Evolutionary conservation across 1,140 invertebrate genomes (phyloP).

Genomic region (Chionoecetes opilio): DNA sequence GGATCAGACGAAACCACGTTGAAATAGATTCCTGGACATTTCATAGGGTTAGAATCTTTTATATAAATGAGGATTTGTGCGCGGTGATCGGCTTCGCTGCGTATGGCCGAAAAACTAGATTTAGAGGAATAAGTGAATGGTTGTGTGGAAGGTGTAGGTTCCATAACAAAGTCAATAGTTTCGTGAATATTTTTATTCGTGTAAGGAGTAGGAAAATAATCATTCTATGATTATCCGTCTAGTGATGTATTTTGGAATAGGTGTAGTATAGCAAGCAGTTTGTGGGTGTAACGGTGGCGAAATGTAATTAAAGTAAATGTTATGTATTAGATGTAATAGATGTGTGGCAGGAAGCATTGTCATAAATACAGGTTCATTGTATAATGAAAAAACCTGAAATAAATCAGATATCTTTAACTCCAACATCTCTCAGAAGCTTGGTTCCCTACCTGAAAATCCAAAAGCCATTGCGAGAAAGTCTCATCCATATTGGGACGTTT

Average conservation of each 20-base stretch:
- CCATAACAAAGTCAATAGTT: not conserved
- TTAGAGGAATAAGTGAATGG: not conserved
- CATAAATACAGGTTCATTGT: not conserved
- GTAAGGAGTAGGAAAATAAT: slow-evolving; percentile 1
- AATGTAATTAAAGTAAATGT: not conserved
- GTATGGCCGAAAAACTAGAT: not conserved
- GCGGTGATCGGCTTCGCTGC: not conserved
- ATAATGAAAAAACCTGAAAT: not conserved
- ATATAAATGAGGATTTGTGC: not conserved
- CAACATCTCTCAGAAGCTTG: not conserved
- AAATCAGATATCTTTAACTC: slow-evolving; percentile 9
- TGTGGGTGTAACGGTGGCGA: not conserved
- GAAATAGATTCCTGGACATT: not conserved
- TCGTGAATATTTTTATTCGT: not conserved
- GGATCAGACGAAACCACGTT: not conserved
- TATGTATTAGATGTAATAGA: not conserved
- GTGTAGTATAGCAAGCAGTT: not conserved
- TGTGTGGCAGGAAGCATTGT: not conserved
- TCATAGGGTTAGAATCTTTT: not conserved
- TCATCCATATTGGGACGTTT: no score
- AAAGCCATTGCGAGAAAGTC: no score
- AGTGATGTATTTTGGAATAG: not conserved
- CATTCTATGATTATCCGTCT: not conserved
- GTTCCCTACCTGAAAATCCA: not conserved
- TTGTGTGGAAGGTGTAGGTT: not conserved